Percentiles rank a stretch among this genome's conserved stretches.
These are phyloP conservation scores for Nothobranchius kuhntae DNA, from an alignment of 2,113 vertebrate species.

Conservation along the genomic window DNA sequence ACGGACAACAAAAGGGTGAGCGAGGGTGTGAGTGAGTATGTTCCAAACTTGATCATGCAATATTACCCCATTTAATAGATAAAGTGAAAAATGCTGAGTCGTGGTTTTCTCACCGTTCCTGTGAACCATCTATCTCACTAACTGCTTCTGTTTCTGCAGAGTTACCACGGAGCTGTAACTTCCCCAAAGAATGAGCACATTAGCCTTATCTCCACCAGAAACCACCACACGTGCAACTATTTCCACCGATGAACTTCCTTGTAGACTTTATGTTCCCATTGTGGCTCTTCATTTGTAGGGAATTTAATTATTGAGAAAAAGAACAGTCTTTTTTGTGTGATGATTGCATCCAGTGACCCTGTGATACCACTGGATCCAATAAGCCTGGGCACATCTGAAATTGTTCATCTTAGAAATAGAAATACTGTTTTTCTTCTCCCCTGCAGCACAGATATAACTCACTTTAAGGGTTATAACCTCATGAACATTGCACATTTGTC, in stretches of 20 bases:
- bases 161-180: slow-evolving; percentile 63
- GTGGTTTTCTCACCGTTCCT: slow-evolving; percentile 59
- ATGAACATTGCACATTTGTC: slow-evolving; percentile 21
- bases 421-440: not conserved
- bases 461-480: slow-evolving; percentile 35
- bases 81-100: slow-evolving; percentile 74
- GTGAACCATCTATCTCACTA: slow-evolving; percentile 74
- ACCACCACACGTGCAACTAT: slow-evolving; percentile 29
- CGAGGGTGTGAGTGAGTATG: slow-evolving; percentile 48
- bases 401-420: slow-evolving; percentile 15
- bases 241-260: slow-evolving; percentile 38
- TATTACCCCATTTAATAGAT: slow-evolving; percentile 76
- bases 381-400: slow-evolving; percentile 10
- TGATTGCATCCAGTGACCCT: slow-evolving; percentile 42
- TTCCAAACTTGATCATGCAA: slow-evolving; percentile 71
- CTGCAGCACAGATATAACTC: slow-evolving; percentile 14
- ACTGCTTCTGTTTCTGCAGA: slow-evolving; percentile 70
- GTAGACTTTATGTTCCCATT: slow-evolving; percentile 17
- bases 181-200: slow-evolving; percentile 54
- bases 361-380: slow-evolving; percentile 9
- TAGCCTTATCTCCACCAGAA: slow-evolving; percentile 61
- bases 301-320: slow-evolving; percentile 52
- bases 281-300: slow-evolving; percentile 40
- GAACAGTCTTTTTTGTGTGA: slow-evolving; percentile 14
- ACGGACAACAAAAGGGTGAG: slow-evolving; percentile 43